A percentile compares a stretch with the other conserved stretches of the same genome.
These are phyloP conservation scores for Drosophila merina DNA, from an alignment of 2,888 invertebrate species.

Conservation along the genomic window DNA sequence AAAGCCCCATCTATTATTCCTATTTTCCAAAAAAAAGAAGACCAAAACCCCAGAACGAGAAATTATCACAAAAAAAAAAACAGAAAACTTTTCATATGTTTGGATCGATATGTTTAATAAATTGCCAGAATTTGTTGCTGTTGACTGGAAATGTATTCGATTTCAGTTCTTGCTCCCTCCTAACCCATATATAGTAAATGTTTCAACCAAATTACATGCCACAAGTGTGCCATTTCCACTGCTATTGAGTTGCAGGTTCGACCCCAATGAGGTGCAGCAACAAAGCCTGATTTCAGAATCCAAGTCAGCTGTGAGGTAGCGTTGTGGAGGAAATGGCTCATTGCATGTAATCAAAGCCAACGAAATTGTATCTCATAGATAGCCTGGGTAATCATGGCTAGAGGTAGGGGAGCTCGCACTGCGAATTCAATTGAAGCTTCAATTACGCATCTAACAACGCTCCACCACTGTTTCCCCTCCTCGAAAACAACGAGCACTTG, in stretches of 20 bases:
- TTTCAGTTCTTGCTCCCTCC: not conserved
- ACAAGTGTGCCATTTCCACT: not conserved
- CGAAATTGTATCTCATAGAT: constrained; percentile 70
- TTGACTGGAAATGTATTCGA: not conserved
- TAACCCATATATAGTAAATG: not conserved
- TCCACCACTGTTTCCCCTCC: constrained; percentile 4
- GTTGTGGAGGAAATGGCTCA: constrained; percentile 67
- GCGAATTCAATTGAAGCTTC: constrained; percentile 55
- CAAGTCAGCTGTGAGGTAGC: constrained; percentile 10
- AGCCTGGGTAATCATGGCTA: constrained; percentile 9
- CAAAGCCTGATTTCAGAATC: constrained; percentile 23
- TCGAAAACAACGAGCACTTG: constrained; percentile 56
- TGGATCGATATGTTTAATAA: constrained; percentile 10
- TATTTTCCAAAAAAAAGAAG: constrained; percentile 1
- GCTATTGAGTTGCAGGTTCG: not conserved
- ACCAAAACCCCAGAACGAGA: not conserved
- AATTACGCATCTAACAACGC: constrained; percentile 46
- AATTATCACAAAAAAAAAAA: not conserved
- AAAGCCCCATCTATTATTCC: not conserved
- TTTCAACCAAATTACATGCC: not conserved
- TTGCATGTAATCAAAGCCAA: constrained; percentile 62
- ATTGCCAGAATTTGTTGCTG: constrained; percentile 16
- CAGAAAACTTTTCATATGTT: not conserved
- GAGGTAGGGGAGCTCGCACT: not conserved
- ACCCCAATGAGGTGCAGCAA: constrained; percentile 46